Evolutionary conservation across 1,140 invertebrate genomes (phyloP).

Genomic region (Rhizoglyphus robini): DNA sequence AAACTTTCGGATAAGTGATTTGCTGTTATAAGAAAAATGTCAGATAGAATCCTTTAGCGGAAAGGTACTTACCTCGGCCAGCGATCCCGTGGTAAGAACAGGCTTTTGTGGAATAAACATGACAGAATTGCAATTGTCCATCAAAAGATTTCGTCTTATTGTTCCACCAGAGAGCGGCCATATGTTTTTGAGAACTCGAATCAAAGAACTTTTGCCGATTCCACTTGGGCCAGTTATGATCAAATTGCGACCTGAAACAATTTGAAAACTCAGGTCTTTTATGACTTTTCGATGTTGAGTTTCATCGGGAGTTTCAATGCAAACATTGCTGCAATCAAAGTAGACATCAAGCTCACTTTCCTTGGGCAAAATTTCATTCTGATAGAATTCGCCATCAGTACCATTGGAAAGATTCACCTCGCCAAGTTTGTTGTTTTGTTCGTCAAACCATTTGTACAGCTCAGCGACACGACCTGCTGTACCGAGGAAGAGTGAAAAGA

Average conservation of each 20-base stretch:
- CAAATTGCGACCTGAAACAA: constrained; percentile 37
- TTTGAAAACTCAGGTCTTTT: constrained; percentile 35
- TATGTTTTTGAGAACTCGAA: constrained; percentile 43
- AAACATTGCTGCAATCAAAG: background rate
- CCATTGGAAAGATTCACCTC: no score
- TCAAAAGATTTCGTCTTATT: constrained; percentile 30
- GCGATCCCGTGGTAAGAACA: constrained; percentile 43
- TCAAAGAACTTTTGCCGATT: constrained; percentile 46
- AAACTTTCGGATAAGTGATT: constrained; percentile 34
- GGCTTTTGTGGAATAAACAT: constrained; percentile 47
- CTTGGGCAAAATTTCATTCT: background rate
- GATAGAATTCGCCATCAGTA: no score
- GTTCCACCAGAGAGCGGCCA: constrained; percentile 39
- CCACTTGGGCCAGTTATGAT: constrained; percentile 46
- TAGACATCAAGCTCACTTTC: background rate
- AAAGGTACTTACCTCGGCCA: constrained; percentile 26
- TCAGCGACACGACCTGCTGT: constrained; percentile 28
- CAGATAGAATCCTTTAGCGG: no score
- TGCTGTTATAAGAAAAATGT: constrained; percentile 36
- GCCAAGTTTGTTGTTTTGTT: no score
- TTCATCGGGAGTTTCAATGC: background rate
- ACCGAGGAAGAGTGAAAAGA: constrained; percentile 41
- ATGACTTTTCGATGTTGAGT: background rate
- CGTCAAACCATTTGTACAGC: background rate
- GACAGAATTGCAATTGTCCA: constrained; percentile 32